phyloP scores from a whole-genome alignment of 2,797 vertebrate genomes.

The Tiaroga cobitis region DNA sequence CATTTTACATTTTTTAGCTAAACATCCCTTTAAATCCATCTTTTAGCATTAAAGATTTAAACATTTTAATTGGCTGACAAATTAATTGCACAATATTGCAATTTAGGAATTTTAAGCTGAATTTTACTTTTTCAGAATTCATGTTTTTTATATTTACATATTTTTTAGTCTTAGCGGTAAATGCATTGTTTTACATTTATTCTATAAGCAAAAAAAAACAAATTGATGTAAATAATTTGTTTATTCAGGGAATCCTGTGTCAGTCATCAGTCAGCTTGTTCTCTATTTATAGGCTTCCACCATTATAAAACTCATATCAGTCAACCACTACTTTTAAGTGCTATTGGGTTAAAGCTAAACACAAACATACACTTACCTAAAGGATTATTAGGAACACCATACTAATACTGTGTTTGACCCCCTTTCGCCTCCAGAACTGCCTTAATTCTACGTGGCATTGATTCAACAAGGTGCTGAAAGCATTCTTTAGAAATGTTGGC shows the following conservation, averaged over 20 bases:
- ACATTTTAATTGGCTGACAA: not conserved
- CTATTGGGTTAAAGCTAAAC: not conserved
- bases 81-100: not conserved
- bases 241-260: not conserved
- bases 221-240: not conserved
- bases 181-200: not conserved
- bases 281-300: not conserved
- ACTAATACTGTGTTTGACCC: too few species aligned
- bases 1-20: not conserved
- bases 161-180: not conserved
- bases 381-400: too few species aligned
- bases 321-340: not conserved
- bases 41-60: not conserved
- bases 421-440: too few species aligned
- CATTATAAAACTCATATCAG: not conserved
- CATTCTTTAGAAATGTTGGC: too few species aligned
- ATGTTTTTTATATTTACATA: not conserved
- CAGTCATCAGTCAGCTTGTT: not conserved
- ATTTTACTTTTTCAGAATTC: not conserved
- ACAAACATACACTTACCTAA: too few species aligned
- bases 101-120: too few species aligned
- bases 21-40: not conserved
- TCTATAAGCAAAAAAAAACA: too few species aligned
- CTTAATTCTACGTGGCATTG: too few species aligned
- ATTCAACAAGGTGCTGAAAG: too few species aligned